Base-by-base conservation (phyloP, 2,888 invertebrate species). In the Callyntrura sp. region DNA sequence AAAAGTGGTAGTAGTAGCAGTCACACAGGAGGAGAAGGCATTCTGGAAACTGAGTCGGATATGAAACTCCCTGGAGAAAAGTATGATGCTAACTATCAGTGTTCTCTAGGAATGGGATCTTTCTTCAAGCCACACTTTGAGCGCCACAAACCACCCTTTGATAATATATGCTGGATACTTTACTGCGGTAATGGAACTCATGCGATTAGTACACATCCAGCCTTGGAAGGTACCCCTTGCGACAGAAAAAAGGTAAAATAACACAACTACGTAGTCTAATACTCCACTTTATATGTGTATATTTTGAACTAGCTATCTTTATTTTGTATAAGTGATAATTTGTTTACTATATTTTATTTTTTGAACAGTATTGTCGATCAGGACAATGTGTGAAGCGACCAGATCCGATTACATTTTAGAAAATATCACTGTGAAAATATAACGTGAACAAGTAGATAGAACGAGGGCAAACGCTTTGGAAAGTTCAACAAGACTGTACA, bases 151-250 rank as follows among this genome's bases (percentile, higher is more conserved):
- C 57, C 92, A 11, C 94, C 94, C 8, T 94, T 94, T 86, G 94
- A 94, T 94, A 93, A 94, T 84, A 93, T 94, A 35, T 94, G 94
- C 83, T 93, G 94, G 78, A 94, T 94, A 88, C 89, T 94, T 14
- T 94, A 94, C 93, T 94, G 94, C 93, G 93, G 93, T 1, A 94
- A 94, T 90, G 93, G 93, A 17, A 93, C 94, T 0, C 94, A 94
- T 93, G 94, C 94, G 14, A 93, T 94, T 48, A 93, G 94, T 11
- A 94, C 94, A 8, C 94, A 94, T 93, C 94, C 94, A 14, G 94
- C 94, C 5, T 89, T 94, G 9, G 94, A 94, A 91, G 94, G 94
- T 17, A 94, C 94, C 11, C 90, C 93, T n/a, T 94, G 94, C 90
- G 94, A 92, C 43, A 90, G 90, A 35, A 90, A 90, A 82, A 93